A percentile compares a stretch with the other conserved stretches of the same genome.
Conservation (phyloP, 2,113 vertebrate genomes). For the Anguilla japonica region DNA sequence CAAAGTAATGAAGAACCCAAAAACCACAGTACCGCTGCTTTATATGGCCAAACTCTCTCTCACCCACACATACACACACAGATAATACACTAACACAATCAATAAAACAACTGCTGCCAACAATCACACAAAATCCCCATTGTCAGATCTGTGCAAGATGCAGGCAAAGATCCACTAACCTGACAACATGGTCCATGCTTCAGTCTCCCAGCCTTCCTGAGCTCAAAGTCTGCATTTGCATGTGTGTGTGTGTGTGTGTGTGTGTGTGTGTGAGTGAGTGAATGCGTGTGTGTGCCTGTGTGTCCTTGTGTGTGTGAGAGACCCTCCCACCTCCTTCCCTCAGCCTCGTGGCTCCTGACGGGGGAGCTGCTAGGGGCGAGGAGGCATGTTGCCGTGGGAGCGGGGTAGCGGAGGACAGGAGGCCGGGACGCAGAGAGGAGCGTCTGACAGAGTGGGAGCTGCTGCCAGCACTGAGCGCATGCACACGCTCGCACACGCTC, state of each 20-base stretch:
- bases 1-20: conserved; percentile 8
- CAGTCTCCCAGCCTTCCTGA: conserved; percentile 39
- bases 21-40: not conserved
- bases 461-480: conserved; percentile 17
- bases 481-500: conserved; percentile 24
- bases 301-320: not conserved
- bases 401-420: not conserved
- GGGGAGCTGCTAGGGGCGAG: conserved; percentile 24
- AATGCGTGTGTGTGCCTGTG: not conserved
- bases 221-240: conserved; percentile 35
- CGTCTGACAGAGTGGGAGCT: conserved; percentile 27
- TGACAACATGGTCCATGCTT: conserved; percentile 59
- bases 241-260: conserved; percentile 7
- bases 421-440: not conserved
- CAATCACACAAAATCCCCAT: not conserved
- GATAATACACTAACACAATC: not conserved
- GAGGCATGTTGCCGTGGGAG: conserved; percentile 37
- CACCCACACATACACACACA: not conserved
- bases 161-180: conserved; percentile 42
- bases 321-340: not conserved
- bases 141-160: not conserved
- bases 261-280: not conserved
- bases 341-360: conserved; percentile 11
- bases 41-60: not conserved
- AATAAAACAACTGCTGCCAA: not conserved